Evolutionary conservation across 2,888 invertebrate species (phyloP).

Genomic region (Nasonovia ribisnigri): DNA sequence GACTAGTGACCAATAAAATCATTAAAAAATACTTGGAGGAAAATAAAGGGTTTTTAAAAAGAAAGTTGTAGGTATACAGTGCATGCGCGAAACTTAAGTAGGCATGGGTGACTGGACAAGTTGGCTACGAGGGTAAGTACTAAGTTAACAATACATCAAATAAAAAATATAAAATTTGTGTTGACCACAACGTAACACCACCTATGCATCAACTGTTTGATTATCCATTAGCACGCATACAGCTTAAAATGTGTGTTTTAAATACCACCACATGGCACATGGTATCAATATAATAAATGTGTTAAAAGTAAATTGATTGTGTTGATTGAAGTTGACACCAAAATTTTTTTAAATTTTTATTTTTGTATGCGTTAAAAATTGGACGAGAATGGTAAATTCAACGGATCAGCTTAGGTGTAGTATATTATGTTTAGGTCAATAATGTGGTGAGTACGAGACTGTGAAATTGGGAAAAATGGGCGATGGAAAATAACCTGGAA

Average conservation of each 20-base stretch:
- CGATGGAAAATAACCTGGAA: constrained; percentile 68
- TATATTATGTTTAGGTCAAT: background rate
- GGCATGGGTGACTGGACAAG: background rate
- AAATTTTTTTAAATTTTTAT: background rate
- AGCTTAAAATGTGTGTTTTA: background rate
- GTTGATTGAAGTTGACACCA: background rate
- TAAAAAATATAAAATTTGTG: background rate
- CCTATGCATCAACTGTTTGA: background rate
- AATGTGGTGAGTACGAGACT: background rate
- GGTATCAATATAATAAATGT: background rate
- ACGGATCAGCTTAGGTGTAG: background rate
- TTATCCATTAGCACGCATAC: background rate
- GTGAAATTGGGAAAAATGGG: background rate
- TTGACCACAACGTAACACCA: background rate
- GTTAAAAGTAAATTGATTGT: background rate
- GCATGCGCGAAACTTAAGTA: background rate
- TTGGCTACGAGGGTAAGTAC: background rate
- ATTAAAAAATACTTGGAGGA: background rate
- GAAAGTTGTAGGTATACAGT: background rate
- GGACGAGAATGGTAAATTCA: background rate
- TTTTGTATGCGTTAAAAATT: background rate
- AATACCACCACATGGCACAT: background rate
- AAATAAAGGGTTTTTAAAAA: background rate
- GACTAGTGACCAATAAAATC: background rate
- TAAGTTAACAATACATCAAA: background rate